Evolutionary conservation across 2,797 vertebrate species (phyloP), one percentile per base, ranked within the genome.

Genomic region (Phyllotis vaccarum): DNA sequence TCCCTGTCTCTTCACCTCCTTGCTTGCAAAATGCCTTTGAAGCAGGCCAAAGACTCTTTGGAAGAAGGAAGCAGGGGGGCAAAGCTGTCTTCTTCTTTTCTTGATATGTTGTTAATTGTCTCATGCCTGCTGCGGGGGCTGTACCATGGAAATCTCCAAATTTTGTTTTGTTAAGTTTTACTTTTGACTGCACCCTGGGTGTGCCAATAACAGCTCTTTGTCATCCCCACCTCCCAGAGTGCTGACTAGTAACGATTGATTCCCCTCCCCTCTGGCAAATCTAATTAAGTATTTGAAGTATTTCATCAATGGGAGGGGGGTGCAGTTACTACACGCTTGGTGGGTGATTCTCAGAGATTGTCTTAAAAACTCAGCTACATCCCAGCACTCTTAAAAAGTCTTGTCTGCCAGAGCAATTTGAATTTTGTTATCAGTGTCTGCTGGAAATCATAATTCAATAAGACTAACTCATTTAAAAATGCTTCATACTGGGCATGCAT

Each of bases 361-460:
- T 98, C 96, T 98, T 98, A 98, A 98, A 98, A 98, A 98, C 98
- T 97, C 97, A 58, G 98, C 98, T 98, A 98, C 87, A 91, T 98
- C 98, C 97, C 98, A 98, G 98, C 98, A 98, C 98, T 98, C 98
- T 68, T 98, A 97, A 98, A 98, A 98, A 98, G 98, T 98, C 98
- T 98, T 98, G 97, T 99, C 99, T 99, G 99, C 99, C 98, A 98
- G 99, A 99, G 99, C 99, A 99, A 99, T 99, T 99, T 99, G 99
- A 99, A 99, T 99, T 99, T 99, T 99, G 99, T 99, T 99, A 99
- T 99, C 99, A 99, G 99, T 98, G 99, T 99, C 99, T 99, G 99
- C 99, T 99, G 99, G 99, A 99, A 99, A 99, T 99, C 98, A 98
- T 99, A 99, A 99, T 99, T 99, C 99, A 99, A 99, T 99, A 99